Percentiles rank a stretch among this genome's conserved stretches.
Conservation (phyloP, 35 echinoderm and acorn worm genomes). For the Ophiothrix spiculata region DNA sequence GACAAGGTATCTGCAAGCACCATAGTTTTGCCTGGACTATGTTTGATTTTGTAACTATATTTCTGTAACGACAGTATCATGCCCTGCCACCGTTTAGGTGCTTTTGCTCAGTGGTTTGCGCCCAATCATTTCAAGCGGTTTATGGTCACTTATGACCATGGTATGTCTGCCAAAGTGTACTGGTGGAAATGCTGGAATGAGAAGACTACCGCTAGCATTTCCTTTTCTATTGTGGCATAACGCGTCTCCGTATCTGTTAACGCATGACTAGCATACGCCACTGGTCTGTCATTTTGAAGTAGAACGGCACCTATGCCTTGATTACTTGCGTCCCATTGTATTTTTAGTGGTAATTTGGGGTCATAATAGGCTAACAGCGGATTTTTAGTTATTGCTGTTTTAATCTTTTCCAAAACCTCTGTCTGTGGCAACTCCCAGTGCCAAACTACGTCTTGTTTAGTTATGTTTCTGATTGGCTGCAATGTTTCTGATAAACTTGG, state of each 20-base stretch:
- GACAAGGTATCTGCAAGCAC: slow-evolving; percentile 45
- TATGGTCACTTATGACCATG: slow-evolving; percentile 30
- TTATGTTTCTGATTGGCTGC: slow-evolving; percentile 19
- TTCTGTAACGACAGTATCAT: slow-evolving; percentile 27
- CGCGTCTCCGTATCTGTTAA: slow-evolving; percentile 44
- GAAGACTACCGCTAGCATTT: slow-evolving; percentile 64
- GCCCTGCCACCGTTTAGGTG: slow-evolving; percentile 57
- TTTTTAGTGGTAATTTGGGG: neutral
- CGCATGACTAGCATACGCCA: slow-evolving; percentile 58
- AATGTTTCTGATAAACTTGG: slow-evolving; percentile 25
- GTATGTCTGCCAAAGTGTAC: slow-evolving; percentile 30
- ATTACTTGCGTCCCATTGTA: slow-evolving; percentile 24
- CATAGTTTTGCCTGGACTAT: slow-evolving; percentile 29
- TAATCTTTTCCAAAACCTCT: slow-evolving; percentile 1
- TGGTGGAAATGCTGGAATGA: slow-evolving; percentile 9
- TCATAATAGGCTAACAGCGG: slow-evolving; percentile 34
- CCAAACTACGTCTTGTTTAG: slow-evolving; percentile 10
- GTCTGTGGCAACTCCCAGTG: slow-evolving; percentile 38
- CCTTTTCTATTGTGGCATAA: slow-evolving; percentile 52
- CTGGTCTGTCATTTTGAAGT: slow-evolving; percentile 36
- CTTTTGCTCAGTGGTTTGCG: slow-evolving; percentile 36
- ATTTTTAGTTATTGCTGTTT: slow-evolving; percentile 9
- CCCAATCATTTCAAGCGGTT: slow-evolving; percentile 24
- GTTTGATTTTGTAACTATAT: slow-evolving; percentile 49
- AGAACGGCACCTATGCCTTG: neutral